These are phyloP conservation scores for Sylvilagus bachmani DNA, from an alignment of 2,113 vertebrate genomes.

Conservation along the genomic window DNA sequence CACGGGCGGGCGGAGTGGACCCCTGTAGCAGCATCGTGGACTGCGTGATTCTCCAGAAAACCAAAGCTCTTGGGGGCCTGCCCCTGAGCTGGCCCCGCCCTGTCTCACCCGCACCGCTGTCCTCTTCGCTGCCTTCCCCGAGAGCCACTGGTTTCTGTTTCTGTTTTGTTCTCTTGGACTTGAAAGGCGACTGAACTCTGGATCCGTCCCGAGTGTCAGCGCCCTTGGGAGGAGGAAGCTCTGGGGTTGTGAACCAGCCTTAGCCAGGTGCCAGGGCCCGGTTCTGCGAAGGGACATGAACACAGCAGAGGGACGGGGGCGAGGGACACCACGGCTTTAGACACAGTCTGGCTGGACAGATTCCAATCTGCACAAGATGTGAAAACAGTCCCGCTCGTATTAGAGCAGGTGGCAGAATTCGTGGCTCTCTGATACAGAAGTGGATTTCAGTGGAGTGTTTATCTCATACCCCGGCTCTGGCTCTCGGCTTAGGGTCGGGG, in stretches of 20 bases:
- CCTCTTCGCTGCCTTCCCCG: not conserved
- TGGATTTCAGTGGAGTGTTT: not conserved
- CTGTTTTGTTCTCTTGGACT: not conserved
- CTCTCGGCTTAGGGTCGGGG: not conserved
- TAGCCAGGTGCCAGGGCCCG: not conserved
- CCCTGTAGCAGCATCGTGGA: rapidly evolving
- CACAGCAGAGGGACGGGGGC: not conserved
- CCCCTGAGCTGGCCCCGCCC: no score
- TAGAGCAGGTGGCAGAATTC: not conserved
- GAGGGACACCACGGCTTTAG: not conserved
- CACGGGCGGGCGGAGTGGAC: no score
- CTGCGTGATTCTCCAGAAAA: not conserved
- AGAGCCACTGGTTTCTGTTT: no score
- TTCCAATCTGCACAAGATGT: rapidly evolving
- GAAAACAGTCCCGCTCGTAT: not conserved
- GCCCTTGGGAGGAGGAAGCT: not conserved
- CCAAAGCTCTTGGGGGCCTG: not conserved
- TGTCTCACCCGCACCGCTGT: no score
- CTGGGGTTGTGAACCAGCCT: not conserved
- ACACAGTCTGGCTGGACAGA: not conserved
- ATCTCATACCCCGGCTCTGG: not conserved
- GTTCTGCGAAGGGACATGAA: rapidly evolving
- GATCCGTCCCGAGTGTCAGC: not conserved
- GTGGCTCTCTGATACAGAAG: rapidly evolving
- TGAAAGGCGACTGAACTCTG: not conserved